These are phyloP conservation scores for Parauchenoglanis punctatus DNA, from an alignment of 2,797 vertebrate genomes.

Conservation along the genomic window DNA sequence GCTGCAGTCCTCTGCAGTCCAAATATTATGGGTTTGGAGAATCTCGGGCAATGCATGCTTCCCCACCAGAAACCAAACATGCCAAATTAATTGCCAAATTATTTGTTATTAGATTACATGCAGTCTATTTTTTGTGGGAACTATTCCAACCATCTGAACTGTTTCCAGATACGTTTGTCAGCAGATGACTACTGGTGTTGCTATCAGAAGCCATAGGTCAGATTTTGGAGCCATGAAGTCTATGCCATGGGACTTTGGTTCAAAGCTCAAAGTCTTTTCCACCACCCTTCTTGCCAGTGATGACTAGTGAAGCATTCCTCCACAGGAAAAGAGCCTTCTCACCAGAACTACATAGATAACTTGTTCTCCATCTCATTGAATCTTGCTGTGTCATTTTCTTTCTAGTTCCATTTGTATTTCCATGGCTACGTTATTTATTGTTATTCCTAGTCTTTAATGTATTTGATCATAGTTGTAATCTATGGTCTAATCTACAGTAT, in stretches of 20 bases:
- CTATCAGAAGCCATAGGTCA: neutral
- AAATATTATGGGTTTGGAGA: neutral
- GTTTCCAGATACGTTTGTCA: neutral
- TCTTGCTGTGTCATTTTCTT: neutral
- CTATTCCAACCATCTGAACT: neutral
- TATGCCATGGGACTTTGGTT: neutral
- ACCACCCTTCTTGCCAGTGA: neutral
- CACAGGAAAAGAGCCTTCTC: neutral
- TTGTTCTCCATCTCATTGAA: neutral
- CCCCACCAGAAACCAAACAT: neutral
- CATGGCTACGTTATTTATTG: neutral
- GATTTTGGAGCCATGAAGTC: neutral
- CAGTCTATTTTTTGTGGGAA: neutral
- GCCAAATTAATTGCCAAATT: slow-evolving; percentile 1
- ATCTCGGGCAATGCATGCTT: neutral
- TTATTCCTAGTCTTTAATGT: neutral
- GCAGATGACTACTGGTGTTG: neutral
- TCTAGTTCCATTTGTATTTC: neutral
- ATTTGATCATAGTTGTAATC: neutral
- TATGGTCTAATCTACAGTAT: neutral
- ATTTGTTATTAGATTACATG: neutral
- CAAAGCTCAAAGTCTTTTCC: slow-evolving; percentile 2
- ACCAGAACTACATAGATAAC: neutral
- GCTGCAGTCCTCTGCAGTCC: neutral
- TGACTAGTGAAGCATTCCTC: neutral